Evolutionary conservation across 2,113 vertebrate species (phyloP).

Genomic region (Mola mola): DNA sequence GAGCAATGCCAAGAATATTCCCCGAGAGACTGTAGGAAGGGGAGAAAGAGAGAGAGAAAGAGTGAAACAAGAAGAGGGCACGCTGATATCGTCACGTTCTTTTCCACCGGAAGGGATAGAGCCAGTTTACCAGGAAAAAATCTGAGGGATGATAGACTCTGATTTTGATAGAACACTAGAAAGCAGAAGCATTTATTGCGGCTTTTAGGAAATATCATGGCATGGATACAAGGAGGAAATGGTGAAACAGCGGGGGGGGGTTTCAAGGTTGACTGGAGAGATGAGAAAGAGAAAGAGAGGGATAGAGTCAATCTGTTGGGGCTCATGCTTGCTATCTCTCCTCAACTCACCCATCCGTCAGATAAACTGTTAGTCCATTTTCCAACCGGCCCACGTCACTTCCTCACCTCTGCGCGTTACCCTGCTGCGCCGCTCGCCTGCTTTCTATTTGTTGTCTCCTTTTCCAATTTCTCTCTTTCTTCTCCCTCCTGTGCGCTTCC

Average conservation of each 20-base stretch:
- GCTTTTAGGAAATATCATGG: constrained; percentile 35
- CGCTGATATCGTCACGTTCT: constrained; percentile 50
- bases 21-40: constrained; percentile 75
- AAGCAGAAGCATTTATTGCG: constrained; percentile 33
- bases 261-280: constrained; percentile 66
- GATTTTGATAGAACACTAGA: constrained; percentile 37
- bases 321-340: constrained; percentile 54
- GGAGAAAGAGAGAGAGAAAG: constrained; percentile 74
- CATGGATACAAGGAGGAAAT: constrained; percentile 49
- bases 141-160: constrained; percentile 20
- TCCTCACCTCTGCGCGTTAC: constrained; percentile 52
- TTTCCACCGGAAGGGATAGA: constrained; percentile 43
- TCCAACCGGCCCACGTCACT: constrained; percentile 63
- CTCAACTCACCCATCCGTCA: constrained; percentile 66
- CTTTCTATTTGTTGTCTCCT: constrained; percentile 58
- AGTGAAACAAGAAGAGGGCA: constrained; percentile 60
- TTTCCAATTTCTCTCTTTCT: constrained; percentile 61
- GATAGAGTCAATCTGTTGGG: constrained; percentile 68
- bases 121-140: constrained; percentile 46
- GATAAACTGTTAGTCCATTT: constrained; percentile 54
- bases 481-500: constrained; percentile 61
- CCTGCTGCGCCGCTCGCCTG: constrained; percentile 56
- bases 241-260: constrained; percentile 63
- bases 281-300: constrained; percentile 56
- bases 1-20: constrained; percentile 83